A percentile compares a stretch with the other conserved stretches of the same genome.
Conservation (phyloP, 2,888 invertebrate species). For the Rugalucina vietnamica region DNA sequence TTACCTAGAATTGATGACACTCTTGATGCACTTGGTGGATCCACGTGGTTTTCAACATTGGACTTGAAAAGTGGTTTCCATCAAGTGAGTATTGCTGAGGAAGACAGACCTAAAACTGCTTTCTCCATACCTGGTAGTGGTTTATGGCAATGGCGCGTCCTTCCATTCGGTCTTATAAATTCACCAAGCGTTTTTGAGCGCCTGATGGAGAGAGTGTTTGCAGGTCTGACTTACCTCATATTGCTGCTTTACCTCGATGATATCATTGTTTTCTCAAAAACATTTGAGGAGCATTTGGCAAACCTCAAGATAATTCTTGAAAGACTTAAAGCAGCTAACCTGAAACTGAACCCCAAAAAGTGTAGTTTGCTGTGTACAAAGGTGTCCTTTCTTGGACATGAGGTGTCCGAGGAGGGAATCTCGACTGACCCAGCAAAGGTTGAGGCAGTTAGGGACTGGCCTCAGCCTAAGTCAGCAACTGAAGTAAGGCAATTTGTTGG, state of each 20-base stretch:
- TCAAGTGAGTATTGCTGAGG: conserved; percentile 40
- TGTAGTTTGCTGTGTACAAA: conserved; percentile 5
- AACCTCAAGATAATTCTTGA: neutral
- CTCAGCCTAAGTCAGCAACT: neutral
- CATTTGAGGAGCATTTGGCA: conserved; percentile 18
- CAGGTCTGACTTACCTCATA: conserved; percentile 33
- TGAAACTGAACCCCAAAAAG: conserved; percentile 20
- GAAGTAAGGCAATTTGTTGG: neutral
- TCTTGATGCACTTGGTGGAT: conserved; percentile 41
- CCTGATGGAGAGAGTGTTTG: conserved; percentile 37
- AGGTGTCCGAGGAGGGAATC: conserved; percentile 24
- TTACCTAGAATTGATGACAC: conserved; percentile 51
- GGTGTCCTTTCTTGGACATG: conserved; percentile 32
- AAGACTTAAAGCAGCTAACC: neutral
- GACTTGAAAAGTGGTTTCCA: conserved; percentile 43
- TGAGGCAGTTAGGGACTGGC: neutral
- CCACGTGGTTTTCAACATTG: conserved; percentile 44
- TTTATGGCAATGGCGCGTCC: conserved; percentile 40
- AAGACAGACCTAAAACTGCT: conserved; percentile 39
- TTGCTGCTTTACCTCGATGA: neutral
- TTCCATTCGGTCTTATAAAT: conserved; percentile 50
- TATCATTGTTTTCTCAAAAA: neutral
- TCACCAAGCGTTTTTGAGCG: conserved; percentile 42
- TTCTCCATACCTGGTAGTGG: conserved; percentile 37
- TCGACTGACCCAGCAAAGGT: conserved; percentile 15